These are phyloP conservation scores for Gadopsis bispinosus DNA, from an alignment of 2,797 vertebrate genomes.

Conservation along the genomic window DNA sequence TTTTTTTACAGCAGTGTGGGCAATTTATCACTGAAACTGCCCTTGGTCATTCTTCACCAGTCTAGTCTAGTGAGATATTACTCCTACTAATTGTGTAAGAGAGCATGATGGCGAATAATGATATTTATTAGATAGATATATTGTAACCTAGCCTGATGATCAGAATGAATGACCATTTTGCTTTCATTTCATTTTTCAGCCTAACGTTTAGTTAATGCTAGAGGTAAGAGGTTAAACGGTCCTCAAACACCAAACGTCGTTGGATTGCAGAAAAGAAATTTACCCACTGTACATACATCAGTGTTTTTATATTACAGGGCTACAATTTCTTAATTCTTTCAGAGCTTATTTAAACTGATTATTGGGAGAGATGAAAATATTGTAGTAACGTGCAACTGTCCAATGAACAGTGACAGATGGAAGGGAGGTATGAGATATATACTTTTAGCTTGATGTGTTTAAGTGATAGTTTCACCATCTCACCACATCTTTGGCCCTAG, in stretches of 20 bases:
- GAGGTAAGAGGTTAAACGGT: background rate
- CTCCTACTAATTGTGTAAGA: background rate
- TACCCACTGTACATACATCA: background rate
- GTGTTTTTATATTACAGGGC: background rate
- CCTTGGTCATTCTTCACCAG: slow-evolving; percentile 11
- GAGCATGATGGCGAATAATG: background rate
- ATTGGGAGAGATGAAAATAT: no score
- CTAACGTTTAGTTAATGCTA: background rate
- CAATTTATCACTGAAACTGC: slow-evolving; percentile 18
- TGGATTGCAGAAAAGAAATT: background rate
- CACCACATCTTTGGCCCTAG: no score
- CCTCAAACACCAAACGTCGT: background rate
- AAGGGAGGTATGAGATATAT: no score
- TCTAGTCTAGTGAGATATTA: background rate
- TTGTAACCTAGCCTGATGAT: background rate
- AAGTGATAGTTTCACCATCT: no score
- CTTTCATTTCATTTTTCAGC: background rate
- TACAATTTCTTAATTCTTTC: background rate
- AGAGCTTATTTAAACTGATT: background rate
- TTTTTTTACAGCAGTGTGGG: slow-evolving; percentile 3
- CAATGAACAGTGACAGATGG: no score
- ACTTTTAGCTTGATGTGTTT: no score
- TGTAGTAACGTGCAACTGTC: no score
- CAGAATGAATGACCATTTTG: background rate
- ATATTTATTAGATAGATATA: background rate